Evolutionary conservation across 2,797 vertebrate genomes (phyloP).

Genomic region (Bradypodion pumilum): DNA sequence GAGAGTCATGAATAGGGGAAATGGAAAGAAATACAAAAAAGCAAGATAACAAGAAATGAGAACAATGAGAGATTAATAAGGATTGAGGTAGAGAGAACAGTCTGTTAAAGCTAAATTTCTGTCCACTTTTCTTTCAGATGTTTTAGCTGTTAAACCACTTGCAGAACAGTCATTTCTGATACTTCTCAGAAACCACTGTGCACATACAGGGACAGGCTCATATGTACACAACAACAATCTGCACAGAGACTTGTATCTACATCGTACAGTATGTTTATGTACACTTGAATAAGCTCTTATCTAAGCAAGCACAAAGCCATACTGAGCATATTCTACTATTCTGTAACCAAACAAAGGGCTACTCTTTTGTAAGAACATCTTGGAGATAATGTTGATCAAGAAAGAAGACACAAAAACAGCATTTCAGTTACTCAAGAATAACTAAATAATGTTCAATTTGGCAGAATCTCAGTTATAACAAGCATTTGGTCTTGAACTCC

Average conservation of each 20-base stretch:
- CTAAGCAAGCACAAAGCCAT: neutral
- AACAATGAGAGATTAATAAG: neutral
- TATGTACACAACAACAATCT: neutral
- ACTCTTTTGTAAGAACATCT: neutral
- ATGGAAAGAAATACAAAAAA: neutral
- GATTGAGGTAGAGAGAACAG: neutral
- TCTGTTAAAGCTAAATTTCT: neutral
- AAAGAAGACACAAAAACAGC: neutral
- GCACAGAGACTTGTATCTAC: neutral
- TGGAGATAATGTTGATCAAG: neutral
- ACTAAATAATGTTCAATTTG: accelerated
- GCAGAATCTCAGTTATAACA: neutral
- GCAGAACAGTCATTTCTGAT: neutral
- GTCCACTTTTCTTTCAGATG: neutral
- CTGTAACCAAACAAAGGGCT: neutral
- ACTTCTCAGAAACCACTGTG: neutral
- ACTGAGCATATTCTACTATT: neutral
- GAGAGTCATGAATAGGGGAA: neutral
- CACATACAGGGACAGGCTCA: neutral
- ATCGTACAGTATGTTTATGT: neutral
- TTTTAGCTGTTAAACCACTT: neutral
- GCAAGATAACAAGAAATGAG: neutral
- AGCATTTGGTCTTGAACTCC: neutral
- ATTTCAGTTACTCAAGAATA: neutral
- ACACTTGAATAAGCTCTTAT: neutral